Evolutionary conservation across 2,113 vertebrate genomes (phyloP), one percentile per base, ranked within the genome.

Genomic region (Ancistrus triradiatus): DNA sequence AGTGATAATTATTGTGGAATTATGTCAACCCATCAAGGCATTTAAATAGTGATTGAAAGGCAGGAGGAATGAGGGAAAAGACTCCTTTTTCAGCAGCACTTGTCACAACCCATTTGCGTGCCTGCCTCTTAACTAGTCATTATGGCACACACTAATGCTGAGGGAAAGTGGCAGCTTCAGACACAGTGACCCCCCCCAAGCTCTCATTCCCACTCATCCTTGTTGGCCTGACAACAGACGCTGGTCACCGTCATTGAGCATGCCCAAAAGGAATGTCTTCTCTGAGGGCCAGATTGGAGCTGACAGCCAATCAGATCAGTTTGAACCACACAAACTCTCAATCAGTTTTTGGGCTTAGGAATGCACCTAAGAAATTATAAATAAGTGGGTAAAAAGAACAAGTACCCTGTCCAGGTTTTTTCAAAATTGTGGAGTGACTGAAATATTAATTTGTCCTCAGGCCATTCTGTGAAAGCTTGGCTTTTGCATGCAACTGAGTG

Each of bases 1-100:
- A 95, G 91, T 95, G 92, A 94, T 96, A 95, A 95, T 98, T 95
- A 96, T 95, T 89, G 90, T 81, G 80, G 91, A 97, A 95, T 95
- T 89, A 95, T 95, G 93, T 95, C 91, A 91, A 91, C 89, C 92
- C 90, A 91, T 93, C 91, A 90, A 86, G 90, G 89, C 90, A 86
- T 91, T 91, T 92, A 91, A 89, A 91, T 69, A 74, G 75, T 87
- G 87, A 88, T 86, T 86, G 86, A 87, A 83, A 83, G 84, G 81
- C 76, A 86, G 90, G 88, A 85, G 88, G 91, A 85, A 89, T 87
- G 84, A 88, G 90, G 88, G 83, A 75, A 89, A 89, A 85, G 84
- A 88, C 90, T 91, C 85, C 86, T 85, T 93, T 93, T 90, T 85
- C 90, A 86, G 87, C 87, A 85, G 91, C 86, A 85, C 90, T 93